Percentiles rank a stretch among this genome's conserved stretches.
Conservation (phyloP, 53 echinoderm and acorn worm genomes). For the Hippasteria phrygiana region DNA sequence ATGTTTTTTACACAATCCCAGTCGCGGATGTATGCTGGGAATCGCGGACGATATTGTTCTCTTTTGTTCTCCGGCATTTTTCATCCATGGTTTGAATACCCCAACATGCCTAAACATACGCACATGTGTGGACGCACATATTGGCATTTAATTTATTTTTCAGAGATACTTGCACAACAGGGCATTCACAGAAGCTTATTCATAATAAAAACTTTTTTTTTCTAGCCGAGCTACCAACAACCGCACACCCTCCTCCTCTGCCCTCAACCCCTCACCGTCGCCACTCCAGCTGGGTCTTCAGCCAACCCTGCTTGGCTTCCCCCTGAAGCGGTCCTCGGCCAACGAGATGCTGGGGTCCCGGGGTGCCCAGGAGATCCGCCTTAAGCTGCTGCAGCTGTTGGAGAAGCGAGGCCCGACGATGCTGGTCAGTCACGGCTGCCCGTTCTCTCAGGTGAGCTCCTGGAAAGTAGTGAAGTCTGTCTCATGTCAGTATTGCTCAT, state of each 20-base stretch:
- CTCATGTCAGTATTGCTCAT: neutral
- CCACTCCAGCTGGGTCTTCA: constrained; percentile 62
- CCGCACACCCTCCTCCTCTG: constrained; percentile 33
- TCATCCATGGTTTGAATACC: too few species aligned
- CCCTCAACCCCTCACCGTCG: constrained; percentile 24
- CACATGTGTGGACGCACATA: too few species aligned
- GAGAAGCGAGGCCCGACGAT: constrained; percentile 88
- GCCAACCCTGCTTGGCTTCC: constrained; percentile 64
- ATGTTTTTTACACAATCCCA: too few species aligned
- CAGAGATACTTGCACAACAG: too few species aligned
- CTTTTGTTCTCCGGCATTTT: too few species aligned
- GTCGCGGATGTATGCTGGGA: too few species aligned
- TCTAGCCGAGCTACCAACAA: too few species aligned
- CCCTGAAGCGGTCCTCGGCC: constrained; percentile 39
- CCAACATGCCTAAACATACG: too few species aligned
- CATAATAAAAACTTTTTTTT: too few species aligned
- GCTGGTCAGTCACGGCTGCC: constrained; percentile 98
- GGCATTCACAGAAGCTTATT: too few species aligned
- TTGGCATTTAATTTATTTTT: too few species aligned
- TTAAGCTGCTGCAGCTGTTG: constrained; percentile 86
- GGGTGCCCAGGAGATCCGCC: constrained; percentile 73
- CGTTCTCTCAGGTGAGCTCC: constrained; percentile 91
- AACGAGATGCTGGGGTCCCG: constrained; percentile 39
- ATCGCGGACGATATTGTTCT: too few species aligned
- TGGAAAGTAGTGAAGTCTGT: neutral